Conservation (phyloP, 2,113 vertebrate genomes). For the Hippocampus mohnikei region DNA sequence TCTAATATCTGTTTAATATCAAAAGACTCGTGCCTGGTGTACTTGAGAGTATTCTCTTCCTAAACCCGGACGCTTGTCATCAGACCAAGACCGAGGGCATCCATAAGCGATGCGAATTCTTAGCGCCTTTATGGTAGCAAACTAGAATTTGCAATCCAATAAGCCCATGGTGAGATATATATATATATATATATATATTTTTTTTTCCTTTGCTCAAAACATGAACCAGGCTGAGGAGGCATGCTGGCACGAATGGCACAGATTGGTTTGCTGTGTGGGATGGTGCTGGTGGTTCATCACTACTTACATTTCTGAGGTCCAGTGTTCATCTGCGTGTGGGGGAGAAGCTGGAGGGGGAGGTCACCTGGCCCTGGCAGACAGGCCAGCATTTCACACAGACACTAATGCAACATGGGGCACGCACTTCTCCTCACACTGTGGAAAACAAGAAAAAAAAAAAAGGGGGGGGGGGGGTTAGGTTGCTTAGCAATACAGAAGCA, state of each 20-base stretch:
- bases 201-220: too few relatives aligned
- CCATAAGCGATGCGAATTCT: too few relatives aligned
- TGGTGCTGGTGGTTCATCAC: slow-evolving; percentile 26
- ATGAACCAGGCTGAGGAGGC: slow-evolving; percentile 15
- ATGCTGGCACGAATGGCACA: slow-evolving; percentile 39
- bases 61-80: too few relatives aligned
- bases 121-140: too few relatives aligned
- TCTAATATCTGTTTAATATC: too few relatives aligned
- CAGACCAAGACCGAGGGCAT: too few relatives aligned
- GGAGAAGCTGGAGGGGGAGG: slow-evolving; percentile 97
- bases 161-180: too few relatives aligned
- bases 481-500: slow-evolving; percentile 48
- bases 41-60: too few relatives aligned
- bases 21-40: too few relatives aligned
- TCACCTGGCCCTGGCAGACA: slow-evolving; percentile 97
- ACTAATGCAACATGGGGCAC: slow-evolving; percentile 91
- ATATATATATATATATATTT: too few relatives aligned
- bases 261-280: slow-evolving; percentile 51
- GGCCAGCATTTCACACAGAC: slow-evolving; percentile 97
- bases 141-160: too few relatives aligned
- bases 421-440: slow-evolving; percentile 88
- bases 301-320: slow-evolving; percentile 99
- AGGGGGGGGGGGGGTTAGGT: slow-evolving; percentile 34
- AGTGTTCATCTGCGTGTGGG: slow-evolving; percentile 99
- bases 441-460: slow-evolving; percentile 37